Conservation (phyloP, 2,888 invertebrate species). For the Pyrocoelia pectoralis region DNA sequence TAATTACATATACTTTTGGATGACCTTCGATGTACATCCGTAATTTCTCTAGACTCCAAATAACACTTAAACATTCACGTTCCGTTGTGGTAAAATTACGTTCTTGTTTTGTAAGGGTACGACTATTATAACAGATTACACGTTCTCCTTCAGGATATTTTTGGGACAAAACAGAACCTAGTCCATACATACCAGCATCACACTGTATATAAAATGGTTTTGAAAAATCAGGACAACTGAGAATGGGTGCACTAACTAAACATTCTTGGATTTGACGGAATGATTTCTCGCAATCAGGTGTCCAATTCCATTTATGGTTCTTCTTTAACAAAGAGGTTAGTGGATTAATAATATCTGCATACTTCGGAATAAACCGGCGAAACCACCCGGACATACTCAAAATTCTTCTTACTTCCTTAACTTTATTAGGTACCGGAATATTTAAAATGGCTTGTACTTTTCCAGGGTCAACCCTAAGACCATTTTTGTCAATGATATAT, state of each 20-base stretch:
- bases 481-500: background rate
- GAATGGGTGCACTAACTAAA: background rate
- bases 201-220: background rate
- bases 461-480: background rate
- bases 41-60: background rate
- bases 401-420: background rate
- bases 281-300: background rate
- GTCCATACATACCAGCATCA: background rate
- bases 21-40: background rate
- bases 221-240: background rate
- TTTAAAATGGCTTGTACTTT: background rate
- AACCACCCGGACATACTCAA: background rate
- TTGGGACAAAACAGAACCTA: background rate
- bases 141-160: background rate
- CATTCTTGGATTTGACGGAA: background rate
- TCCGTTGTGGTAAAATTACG: background rate
- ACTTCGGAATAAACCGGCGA: background rate
- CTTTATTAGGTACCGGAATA: background rate
- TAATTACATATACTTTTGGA: background rate
- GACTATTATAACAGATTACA: background rate
- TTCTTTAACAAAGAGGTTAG: background rate
- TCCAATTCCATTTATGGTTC: too few relatives aligned
- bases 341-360: background rate
- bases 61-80: constrained; percentile 2
- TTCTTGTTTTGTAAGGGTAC: background rate